These are phyloP conservation scores for Leuciscus idus DNA, from an alignment of 2,113 vertebrate genomes.

Conservation along the genomic window DNA sequence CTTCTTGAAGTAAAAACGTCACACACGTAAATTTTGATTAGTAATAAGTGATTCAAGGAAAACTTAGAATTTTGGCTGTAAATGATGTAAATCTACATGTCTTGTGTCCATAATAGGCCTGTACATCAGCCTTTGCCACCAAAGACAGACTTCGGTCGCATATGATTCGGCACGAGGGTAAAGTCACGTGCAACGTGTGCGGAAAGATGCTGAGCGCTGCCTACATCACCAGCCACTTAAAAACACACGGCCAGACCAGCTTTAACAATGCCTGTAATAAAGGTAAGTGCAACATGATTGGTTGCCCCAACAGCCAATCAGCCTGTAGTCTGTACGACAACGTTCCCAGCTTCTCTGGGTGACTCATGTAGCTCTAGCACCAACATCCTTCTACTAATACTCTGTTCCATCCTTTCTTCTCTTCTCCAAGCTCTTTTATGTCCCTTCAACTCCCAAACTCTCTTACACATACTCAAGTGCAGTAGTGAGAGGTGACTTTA, in stretches of 20 bases:
- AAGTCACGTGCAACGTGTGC: slow-evolving; percentile 98
- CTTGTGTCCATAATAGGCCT: slow-evolving; percentile 71
- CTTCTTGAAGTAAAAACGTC: not conserved
- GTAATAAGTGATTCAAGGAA: not conserved
- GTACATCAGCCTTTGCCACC: slow-evolving; percentile 97
- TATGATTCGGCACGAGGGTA: slow-evolving; percentile 98
- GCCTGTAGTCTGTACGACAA: not conserved
- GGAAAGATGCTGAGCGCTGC: slow-evolving; percentile 98
- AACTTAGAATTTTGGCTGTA: not conserved
- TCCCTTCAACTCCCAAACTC: slow-evolving; percentile 9
- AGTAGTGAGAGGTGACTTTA: slow-evolving; percentile 4
- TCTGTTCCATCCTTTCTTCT: slow-evolving; percentile 8
- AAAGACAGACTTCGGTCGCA: slow-evolving; percentile 98
- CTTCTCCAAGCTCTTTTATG: not conserved
- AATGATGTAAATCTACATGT: not conserved
- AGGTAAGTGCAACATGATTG: slow-evolving; percentile 77
- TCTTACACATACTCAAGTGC: not conserved
- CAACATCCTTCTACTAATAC: slow-evolving; percentile 15
- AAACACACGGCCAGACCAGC: slow-evolving; percentile 96
- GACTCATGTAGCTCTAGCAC: slow-evolving; percentile 3
- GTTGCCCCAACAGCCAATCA: not conserved
- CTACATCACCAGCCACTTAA: slow-evolving; percentile 98
- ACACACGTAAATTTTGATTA: not conserved
- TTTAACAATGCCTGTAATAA: slow-evolving; percentile 94
- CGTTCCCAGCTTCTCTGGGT: slow-evolving; percentile 13